These are phyloP conservation scores for Oceanodroma tethys DNA, from an alignment of 2,113 vertebrate genomes.

Conservation along the genomic window DNA sequence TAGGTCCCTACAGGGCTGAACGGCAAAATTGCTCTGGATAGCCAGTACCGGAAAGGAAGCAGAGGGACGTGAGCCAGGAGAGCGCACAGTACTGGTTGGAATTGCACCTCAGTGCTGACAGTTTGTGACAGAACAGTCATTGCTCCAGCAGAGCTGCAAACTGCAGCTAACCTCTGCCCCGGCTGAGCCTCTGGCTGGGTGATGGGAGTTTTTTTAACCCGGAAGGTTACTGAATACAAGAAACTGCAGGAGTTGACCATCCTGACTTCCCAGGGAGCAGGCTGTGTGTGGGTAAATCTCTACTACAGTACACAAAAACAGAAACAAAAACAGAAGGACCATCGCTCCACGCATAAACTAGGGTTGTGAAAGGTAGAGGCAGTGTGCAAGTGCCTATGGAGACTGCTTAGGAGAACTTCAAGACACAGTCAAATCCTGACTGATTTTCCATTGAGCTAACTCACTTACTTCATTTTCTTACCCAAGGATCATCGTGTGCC, in stretches of 20 bases:
- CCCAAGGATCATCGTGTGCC: neutral
- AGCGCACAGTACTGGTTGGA: neutral
- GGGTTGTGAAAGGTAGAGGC: neutral
- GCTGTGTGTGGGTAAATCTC: neutral
- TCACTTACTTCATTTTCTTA: neutral
- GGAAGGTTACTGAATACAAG: neutral
- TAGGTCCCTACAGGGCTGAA: neutral
- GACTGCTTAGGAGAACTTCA: neutral
- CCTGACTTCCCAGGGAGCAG: neutral
- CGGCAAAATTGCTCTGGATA: neutral
- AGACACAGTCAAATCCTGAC: neutral
- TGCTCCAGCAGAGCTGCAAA: neutral
- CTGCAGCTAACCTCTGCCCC: neutral
- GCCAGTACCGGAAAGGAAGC: neutral
- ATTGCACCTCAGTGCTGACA: neutral
- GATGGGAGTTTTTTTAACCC: neutral
- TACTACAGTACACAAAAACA: neutral
- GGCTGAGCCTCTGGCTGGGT: neutral
- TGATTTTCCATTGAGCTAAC: neutral
- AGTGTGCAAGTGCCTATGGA: neutral
- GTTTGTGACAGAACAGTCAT: neutral
- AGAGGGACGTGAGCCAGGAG: neutral
- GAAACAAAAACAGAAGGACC: neutral
- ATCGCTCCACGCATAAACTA: neutral
- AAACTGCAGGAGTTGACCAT: neutral